These are phyloP conservation scores for Pomatostomus ruficeps DNA, from an alignment of 2,113 vertebrate species.

Conservation along the genomic window DNA sequence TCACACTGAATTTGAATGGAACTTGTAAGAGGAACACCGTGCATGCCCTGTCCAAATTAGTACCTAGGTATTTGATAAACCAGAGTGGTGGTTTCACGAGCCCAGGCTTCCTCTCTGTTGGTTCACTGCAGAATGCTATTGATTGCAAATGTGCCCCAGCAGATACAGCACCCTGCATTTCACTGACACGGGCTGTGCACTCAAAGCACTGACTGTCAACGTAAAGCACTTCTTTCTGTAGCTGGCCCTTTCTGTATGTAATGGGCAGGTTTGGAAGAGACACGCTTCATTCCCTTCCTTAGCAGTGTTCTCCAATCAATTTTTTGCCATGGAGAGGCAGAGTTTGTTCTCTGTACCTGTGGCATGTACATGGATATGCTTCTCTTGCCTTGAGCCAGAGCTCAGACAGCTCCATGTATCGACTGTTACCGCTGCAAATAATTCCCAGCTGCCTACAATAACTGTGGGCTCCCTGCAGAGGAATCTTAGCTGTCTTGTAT, in stretches of 20 bases:
- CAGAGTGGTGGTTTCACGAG: neutral
- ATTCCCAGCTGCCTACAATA: neutral
- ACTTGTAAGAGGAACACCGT: neutral
- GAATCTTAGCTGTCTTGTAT: neutral
- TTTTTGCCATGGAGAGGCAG: neutral
- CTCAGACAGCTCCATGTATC: neutral
- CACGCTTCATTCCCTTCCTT: neutral
- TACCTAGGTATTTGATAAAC: neutral
- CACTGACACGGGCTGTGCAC: neutral
- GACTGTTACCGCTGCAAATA: neutral
- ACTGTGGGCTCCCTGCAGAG: neutral
- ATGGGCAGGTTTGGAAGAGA: neutral
- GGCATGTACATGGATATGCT: neutral
- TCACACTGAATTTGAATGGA: neutral
- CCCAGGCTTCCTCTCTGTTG: neutral
- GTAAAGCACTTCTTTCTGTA: neutral
- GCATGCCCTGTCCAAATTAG: neutral
- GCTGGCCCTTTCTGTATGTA: neutral
- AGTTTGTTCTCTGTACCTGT: neutral
- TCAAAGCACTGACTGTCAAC: neutral
- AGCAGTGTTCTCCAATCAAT: neutral
- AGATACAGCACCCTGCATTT: neutral
- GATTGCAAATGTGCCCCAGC: neutral
- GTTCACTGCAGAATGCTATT: neutral
- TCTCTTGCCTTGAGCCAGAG: neutral